Evolutionary conservation across 2,113 vertebrate species (phyloP).

Genomic region (Mungos mungo): DNA sequence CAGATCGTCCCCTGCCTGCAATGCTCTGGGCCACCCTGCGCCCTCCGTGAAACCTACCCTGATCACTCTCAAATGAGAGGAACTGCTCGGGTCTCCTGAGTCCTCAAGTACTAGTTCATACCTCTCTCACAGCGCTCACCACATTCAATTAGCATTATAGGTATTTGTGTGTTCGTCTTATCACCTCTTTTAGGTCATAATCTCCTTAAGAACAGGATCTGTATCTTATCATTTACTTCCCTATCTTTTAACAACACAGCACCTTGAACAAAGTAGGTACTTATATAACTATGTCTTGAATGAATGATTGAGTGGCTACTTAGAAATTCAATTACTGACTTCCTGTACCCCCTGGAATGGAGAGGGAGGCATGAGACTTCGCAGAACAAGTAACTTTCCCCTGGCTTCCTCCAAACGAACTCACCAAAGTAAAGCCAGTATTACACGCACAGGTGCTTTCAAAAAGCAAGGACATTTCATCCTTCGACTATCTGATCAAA

Average conservation of each 20-base stretch:
- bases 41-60: background rate
- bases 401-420: slow-evolving; percentile 40
- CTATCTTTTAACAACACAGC: slow-evolving; percentile 65
- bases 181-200: slow-evolving; percentile 57
- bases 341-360: slow-evolving; percentile 43
- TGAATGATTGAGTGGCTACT: slow-evolving; percentile 57
- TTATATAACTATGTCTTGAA: slow-evolving; percentile 53
- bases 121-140: background rate
- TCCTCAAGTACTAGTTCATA: slow-evolving; percentile 22
- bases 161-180: slow-evolving; percentile 54
- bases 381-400: slow-evolving; percentile 57
- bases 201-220: slow-evolving; percentile 59
- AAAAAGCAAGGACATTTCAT: slow-evolving; percentile 61
- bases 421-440: slow-evolving; percentile 33
- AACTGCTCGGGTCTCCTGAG: background rate
- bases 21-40: background rate
- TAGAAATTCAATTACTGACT: slow-evolving; percentile 66
- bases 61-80: slow-evolving; percentile 31
- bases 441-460: slow-evolving; percentile 31
- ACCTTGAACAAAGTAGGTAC: slow-evolving; percentile 61
- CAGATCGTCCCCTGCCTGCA: background rate
- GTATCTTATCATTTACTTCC: slow-evolving; percentile 56
- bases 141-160: slow-evolving; percentile 52
- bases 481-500: slow-evolving; percentile 43
- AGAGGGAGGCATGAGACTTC: background rate